Evolutionary conservation across 2,888 invertebrate species (phyloP).

Genomic region (Plebejus anna): DNA sequence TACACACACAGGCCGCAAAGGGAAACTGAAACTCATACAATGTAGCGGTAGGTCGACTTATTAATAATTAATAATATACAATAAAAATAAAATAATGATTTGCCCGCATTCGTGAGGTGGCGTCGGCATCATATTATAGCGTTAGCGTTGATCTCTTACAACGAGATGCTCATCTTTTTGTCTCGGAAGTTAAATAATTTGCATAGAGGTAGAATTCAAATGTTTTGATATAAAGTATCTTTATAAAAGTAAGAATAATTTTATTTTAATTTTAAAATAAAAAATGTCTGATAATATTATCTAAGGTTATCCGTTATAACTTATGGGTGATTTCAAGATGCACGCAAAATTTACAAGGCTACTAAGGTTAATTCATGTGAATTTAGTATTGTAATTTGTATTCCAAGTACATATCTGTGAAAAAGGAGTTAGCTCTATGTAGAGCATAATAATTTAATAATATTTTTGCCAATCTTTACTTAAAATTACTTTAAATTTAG

Average conservation of each 20-base stretch:
- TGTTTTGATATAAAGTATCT: neutral
- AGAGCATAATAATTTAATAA: neutral
- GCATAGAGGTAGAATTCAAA: neutral
- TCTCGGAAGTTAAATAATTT: neutral
- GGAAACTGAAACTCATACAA: constrained; percentile 40
- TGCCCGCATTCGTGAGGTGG: constrained; percentile 72
- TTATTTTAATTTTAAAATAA: too few species aligned
- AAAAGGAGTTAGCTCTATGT: neutral
- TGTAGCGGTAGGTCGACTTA: constrained; percentile 50
- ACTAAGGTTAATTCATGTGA: too few species aligned
- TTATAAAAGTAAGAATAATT: too few species aligned
- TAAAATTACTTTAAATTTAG: neutral
- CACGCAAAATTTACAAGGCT: neutral
- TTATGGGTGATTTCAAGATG: too few species aligned
- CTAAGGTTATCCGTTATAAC: too few species aligned
- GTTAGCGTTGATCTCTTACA: constrained; percentile 19
- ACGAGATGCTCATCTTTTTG: neutral
- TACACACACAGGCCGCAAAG: constrained; percentile 32
- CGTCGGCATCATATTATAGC: constrained; percentile 43
- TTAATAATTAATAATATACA: constrained; percentile 53
- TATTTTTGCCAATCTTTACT: too few species aligned
- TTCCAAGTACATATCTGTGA: too few species aligned
- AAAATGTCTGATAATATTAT: too few species aligned
- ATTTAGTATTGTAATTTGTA: too few species aligned
- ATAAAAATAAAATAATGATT: constrained; percentile 75